Evolutionary conservation across 2,888 invertebrate species (phyloP), one percentile per base, ranked within the genome.

Genomic region (Formica aserva): DNA sequence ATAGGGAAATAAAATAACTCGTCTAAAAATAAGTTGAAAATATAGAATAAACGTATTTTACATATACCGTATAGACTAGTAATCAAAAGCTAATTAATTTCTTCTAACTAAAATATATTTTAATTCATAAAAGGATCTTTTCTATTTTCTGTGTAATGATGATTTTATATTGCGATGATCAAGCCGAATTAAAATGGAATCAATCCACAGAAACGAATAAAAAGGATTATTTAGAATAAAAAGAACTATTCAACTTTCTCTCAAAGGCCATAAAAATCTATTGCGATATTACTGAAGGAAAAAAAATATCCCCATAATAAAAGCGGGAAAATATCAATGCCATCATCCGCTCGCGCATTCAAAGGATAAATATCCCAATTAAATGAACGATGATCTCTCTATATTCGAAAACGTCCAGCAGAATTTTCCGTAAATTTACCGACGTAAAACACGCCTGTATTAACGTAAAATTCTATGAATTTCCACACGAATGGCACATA

Each of bases 361-460:
- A 41, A 48, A 22, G 52, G 8, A 62, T 67, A 80, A 85, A 74
- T 67, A 85, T 26, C 18, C 26, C 32, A 57, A 52, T 48, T 29
- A 18, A 57, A 71, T 71, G 15, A 75, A 63, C 52, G 4, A 26
- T 57, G 15, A 11, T 35, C 32, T 35, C 13, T 60, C n/a, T 71
- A 6, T 35, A 55, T 2, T 55, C 18, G 4, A 78, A 71, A 71
- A 57, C 32, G 41, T 29, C 35, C n/a, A 35, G 26, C 55, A 48
- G 35, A 84, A 78, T 84, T 85, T 67, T 67, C 32, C 66, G 9
- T 15, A 4, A 41, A 32, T 26, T 75, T 45, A 11, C 22, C 18
- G 26, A 48, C 5, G 6, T 35, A 35, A 52, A 57, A 32, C 71
- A 22, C 13, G 26, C 26, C 1, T 76, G 26, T 18, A 29, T 41